These are phyloP conservation scores for Sula dactylatra DNA, from an alignment of 2,113 vertebrate genomes.

Conservation along the genomic window DNA sequence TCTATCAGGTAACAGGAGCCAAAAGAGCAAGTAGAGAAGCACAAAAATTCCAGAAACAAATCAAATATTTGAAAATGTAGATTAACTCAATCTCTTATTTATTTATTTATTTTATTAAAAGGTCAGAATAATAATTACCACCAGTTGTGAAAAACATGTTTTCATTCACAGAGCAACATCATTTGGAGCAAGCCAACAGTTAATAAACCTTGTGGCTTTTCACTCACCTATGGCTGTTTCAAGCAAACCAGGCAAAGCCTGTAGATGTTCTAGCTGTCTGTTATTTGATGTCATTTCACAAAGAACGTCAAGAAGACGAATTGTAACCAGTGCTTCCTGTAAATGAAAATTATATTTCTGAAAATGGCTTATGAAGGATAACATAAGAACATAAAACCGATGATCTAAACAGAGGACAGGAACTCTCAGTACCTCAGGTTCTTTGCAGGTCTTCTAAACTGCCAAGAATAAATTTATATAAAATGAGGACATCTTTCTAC, in stretches of 20 bases:
- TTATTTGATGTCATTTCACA: slow-evolving; percentile 89
- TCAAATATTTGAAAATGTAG: slow-evolving; percentile 39
- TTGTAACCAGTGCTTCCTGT: slow-evolving; percentile 83
- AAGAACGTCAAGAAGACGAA: slow-evolving; percentile 87
- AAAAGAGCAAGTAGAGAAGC: background rate
- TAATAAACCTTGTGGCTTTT: background rate
- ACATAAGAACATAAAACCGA: background rate
- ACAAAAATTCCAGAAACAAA: slow-evolving; percentile 21
- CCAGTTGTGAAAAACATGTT: background rate
- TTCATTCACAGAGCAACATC: background rate
- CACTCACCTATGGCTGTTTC: slow-evolving; percentile 83
- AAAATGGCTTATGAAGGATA: background rate
- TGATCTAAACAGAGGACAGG: background rate
- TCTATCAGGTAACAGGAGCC: background rate
- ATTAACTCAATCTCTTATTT: background rate
- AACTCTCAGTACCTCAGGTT: background rate
- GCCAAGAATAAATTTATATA: background rate
- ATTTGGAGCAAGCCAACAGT: background rate
- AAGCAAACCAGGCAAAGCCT: slow-evolving; percentile 83
- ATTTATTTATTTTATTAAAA: background rate
- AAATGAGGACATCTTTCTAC: background rate
- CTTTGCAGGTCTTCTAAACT: background rate
- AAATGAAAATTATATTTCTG: background rate
- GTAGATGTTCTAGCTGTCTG: slow-evolving; percentile 80
- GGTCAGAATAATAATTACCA: background rate